These are phyloP conservation scores for Agelaius phoeniceus DNA, from an alignment of 2,113 vertebrate genomes.

Conservation along the genomic window DNA sequence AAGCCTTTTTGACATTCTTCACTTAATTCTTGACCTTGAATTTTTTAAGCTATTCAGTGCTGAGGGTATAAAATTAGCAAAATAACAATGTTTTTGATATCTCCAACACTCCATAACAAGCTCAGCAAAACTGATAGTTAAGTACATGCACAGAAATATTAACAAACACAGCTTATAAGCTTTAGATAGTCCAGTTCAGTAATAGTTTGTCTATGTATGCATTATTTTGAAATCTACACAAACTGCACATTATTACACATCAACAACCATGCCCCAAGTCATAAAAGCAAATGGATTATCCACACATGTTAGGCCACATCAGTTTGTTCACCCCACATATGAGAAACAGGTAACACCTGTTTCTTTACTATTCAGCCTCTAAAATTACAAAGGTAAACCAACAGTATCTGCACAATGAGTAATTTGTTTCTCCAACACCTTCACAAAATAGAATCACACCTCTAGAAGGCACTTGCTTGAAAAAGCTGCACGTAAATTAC, in stretches of 20 bases:
- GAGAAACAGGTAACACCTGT: not conserved
- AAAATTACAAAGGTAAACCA: not conserved
- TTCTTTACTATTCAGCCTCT: not conserved
- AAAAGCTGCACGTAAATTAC: not conserved
- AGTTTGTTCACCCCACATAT: not conserved
- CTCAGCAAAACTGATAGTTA: not conserved
- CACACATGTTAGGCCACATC: not conserved
- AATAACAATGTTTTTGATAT: not conserved
- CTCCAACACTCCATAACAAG: not conserved
- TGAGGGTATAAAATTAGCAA: not conserved
- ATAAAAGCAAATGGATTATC: not conserved
- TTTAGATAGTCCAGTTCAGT: not conserved
- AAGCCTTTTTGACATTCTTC: not conserved
- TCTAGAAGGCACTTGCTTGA: not conserved
- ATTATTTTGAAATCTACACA: not conserved
- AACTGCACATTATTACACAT: not conserved
- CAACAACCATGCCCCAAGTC: not conserved
- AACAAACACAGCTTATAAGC: not conserved
- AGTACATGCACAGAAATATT: not conserved
- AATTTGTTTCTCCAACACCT: not conserved
- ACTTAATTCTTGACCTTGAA: not conserved
- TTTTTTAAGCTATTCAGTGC: not conserved
- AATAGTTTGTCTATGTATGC: not conserved
- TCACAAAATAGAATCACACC: not conserved
- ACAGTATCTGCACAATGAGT: not conserved